Evolutionary conservation across 1,140 invertebrate species (phyloP).

Genomic region (Polyergus mexicanus): DNA sequence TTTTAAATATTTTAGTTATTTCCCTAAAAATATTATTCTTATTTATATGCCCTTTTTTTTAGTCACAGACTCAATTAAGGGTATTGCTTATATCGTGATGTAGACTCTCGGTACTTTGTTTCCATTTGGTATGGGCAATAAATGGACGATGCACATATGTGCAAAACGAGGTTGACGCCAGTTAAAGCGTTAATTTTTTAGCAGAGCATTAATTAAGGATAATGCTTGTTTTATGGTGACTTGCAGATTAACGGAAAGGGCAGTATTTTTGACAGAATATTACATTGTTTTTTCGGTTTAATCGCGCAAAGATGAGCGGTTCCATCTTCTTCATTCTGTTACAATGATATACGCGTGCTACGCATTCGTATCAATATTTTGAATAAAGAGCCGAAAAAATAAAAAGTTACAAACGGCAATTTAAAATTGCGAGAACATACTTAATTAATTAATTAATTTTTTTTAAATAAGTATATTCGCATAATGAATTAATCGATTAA

Average conservation of each 20-base stretch:
- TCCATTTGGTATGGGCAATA: constrained; percentile 10
- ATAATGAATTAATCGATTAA: no score
- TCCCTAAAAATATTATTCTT: no score
- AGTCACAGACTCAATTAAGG: constrained; percentile 8
- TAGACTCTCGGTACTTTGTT: not conserved
- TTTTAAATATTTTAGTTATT: not conserved
- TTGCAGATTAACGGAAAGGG: constrained; percentile 59
- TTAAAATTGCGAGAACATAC: not conserved
- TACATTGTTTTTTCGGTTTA: constrained; percentile 61
- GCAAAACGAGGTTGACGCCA: constrained; percentile 59
- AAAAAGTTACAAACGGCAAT: not conserved
- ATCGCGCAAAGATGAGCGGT: constrained; percentile 41
- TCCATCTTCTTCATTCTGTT: not conserved
- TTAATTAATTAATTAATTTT: not conserved
- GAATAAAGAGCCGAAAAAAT: not conserved
- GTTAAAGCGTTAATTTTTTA: constrained; percentile 57
- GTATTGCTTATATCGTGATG: not conserved
- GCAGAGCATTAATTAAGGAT: constrained; percentile 62
- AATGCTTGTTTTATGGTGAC: constrained; percentile 65
- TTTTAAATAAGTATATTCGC: not conserved
- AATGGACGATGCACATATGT: constrained; percentile 23
- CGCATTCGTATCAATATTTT: not conserved
- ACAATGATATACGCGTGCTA: not conserved
- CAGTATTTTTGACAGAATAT: constrained; percentile 60
- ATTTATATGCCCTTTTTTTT: not conserved